Base-by-base conservation (phyloP, 2,797 vertebrate species). In the Jordanella pulchra region DNA sequence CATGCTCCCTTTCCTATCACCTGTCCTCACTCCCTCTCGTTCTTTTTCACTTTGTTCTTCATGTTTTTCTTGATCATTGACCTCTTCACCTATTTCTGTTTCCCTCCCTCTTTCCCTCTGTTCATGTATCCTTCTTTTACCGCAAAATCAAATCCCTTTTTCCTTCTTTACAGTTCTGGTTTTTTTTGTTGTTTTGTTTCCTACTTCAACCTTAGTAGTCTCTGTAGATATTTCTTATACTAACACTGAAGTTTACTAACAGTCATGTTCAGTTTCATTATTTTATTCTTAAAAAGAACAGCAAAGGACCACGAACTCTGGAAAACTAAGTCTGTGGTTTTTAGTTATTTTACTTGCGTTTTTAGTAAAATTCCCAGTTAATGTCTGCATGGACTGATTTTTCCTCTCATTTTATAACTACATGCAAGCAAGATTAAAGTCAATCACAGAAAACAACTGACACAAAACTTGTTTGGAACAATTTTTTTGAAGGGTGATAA, bases 391-490 rank as follows among this genome's bases (percentile, higher is more conserved):
- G 51, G 44, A 65, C 76, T 65, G 51, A 67, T 44, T 67, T 71
- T 72, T 74, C 54, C 70, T 72, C 28, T 75, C 80, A 21, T 58
- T 82, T 82, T 84, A 82, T 86, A 92, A 94, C 94, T 94, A 94
- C 87, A 71, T 89, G 83, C 72, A 65, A 93, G 93, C 93, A 93
- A 83, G 81, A 35, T 65, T 65, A 73, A 87, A 92, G 93, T 89
- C 93, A 94, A 79, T 94, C 91, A 93, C 71, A 78, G 39, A 63
- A 64, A 82, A 51, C 84, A 88, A 81, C 83, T 90, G 85, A 89
- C 90, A 92, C 89, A n/a, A 23, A 0, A 89, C 90, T 83, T 91
- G 89, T 89, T 83, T 89, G 86, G 51, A 90, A 4, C 9, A 39
- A 39, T 90, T 83, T 91, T 89, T 83, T 89, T 86, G 51, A 90